phyloP scores from a whole-genome alignment of 2,113 vertebrate genomes.

The Bufo gargarizans region DNA sequence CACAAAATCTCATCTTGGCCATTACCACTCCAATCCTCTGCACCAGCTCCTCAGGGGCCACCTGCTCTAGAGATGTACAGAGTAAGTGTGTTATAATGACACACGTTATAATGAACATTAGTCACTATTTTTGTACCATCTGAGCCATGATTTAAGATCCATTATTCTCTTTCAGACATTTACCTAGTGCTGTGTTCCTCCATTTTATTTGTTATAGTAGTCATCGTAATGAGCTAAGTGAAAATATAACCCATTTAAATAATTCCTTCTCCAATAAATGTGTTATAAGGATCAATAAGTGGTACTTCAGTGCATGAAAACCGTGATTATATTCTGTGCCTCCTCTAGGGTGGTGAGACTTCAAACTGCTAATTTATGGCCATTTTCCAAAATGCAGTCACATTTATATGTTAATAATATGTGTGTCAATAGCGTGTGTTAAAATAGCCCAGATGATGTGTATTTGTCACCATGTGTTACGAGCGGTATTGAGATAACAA shows the following conservation, averaged over 20 bases:
- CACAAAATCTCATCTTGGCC: no score
- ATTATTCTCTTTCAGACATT: not conserved
- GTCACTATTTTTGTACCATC: no score
- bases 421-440: not conserved
- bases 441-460: constrained; percentile 18
- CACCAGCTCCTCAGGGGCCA: no score
- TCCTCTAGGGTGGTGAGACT: not conserved
- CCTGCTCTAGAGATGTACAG: no score
- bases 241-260: not conserved
- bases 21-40: no score
- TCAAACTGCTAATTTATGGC: not conserved
- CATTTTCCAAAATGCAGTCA: not conserved
- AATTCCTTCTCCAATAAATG: not conserved
- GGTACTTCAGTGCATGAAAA: not conserved
- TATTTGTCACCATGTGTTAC: not conserved
- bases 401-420: not conserved
- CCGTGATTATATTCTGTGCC: not conserved
- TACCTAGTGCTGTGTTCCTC: not conserved
- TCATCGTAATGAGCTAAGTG: not conserved
- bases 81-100: no score
- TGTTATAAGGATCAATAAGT: not conserved
- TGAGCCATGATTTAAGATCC: no score
- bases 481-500: not conserved
- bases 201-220: not conserved
- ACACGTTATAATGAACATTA: no score